Percentiles rank a stretch among this genome's conserved stretches.
Evolutionary conservation across 2,797 vertebrate genomes (phyloP).

Genomic region (Basileuterus tristriatus): DNA sequence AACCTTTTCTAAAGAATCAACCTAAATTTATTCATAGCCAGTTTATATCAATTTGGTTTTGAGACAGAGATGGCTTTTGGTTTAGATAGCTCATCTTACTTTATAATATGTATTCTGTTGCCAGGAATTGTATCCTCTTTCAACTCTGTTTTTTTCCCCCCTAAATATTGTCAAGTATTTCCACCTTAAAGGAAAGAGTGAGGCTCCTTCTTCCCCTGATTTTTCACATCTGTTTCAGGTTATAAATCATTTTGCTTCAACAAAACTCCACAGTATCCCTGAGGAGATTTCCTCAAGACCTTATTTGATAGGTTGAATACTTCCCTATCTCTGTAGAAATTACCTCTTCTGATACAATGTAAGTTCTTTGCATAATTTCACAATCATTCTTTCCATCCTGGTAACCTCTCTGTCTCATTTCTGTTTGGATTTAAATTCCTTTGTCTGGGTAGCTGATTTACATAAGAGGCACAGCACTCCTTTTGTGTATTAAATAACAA

Average conservation of each 20-base stretch:
- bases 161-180: background rate
- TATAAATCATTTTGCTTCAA: conserved; percentile 1
- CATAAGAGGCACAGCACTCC: conserved; percentile 12
- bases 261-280: background rate
- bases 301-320: background rate
- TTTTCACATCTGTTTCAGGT: conserved; percentile 23
- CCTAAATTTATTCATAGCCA: background rate
- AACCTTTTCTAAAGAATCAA: background rate
- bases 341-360: conserved; percentile 11
- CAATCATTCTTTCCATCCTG: conserved; percentile 25
- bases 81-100: background rate
- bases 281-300: conserved; percentile 33
- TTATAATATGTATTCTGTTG: background rate
- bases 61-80: background rate
- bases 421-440: conserved; percentile 19
- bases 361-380: conserved; percentile 27
- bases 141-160: rapidly evolving
- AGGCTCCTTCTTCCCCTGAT: background rate
- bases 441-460: conserved; percentile 31
- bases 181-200: background rate
- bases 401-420: conserved; percentile 11
- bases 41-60: background rate
- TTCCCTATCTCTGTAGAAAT: conserved; percentile 9
- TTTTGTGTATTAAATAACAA: conserved; percentile 17
- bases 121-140: background rate